Conservation (phyloP, 2,113 vertebrate genomes). For the Hippolais icterina region DNA sequence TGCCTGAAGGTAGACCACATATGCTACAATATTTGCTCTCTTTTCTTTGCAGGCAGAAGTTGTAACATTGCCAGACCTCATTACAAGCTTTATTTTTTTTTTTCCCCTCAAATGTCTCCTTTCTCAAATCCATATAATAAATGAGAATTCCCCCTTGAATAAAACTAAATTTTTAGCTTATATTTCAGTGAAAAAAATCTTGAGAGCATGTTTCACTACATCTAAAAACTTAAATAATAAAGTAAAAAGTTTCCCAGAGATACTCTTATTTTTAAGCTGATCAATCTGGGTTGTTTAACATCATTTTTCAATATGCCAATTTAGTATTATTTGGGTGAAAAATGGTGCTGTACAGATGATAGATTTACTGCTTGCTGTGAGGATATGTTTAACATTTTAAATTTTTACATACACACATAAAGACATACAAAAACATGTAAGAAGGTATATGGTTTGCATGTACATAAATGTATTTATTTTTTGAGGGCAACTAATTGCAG, state of each 20-base stretch:
- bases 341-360: not conserved
- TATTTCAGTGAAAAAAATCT: not conserved
- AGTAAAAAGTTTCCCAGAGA: not conserved
- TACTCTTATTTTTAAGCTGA: not conserved
- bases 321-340: not conserved
- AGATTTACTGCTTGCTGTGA: not conserved
- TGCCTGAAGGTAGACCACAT: not conserved
- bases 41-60: not conserved
- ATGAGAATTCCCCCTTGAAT: not conserved
- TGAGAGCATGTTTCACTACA: not conserved
- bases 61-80: not conserved
- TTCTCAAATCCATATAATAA: not conserved
- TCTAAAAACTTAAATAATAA: not conserved
- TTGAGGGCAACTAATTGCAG: not conserved
- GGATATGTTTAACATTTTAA: not conserved
- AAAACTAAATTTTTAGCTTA: not conserved
- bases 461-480: not conserved
- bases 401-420: not conserved
- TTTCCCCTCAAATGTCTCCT: not conserved
- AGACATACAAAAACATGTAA: not conserved
- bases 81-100: not conserved
- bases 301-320: not conserved
- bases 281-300: not conserved
- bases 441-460: not conserved
- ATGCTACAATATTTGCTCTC: not conserved